phyloP scores from a whole-genome alignment of 2,888 invertebrate genomes.

The Trachelus iudaicus region DNA sequence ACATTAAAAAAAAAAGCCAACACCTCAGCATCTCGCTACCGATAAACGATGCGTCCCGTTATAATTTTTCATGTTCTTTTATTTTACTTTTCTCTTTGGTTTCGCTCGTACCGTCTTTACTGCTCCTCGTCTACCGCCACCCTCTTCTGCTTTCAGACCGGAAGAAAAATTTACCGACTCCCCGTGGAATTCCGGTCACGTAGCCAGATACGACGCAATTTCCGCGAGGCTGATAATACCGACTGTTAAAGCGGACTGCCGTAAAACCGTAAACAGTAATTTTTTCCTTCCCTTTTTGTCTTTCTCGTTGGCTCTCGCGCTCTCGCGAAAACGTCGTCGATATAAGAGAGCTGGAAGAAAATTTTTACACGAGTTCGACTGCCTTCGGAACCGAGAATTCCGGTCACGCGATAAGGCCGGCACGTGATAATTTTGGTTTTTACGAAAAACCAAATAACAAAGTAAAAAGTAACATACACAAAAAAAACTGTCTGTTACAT shows the following conservation, averaged over 20 bases:
- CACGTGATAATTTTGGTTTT: neutral
- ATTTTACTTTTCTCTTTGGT: neutral
- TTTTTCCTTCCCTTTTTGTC: neutral
- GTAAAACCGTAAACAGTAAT: neutral
- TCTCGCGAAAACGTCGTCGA: neutral
- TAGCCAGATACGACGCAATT: neutral
- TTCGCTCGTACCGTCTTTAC: neutral
- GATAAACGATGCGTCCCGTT: neutral
- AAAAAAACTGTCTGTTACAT: neutral
- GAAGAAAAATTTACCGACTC: neutral
- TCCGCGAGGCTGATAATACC: neutral
- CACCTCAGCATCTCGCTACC: neutral
- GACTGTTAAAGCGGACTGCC: neutral
- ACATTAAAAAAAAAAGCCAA: neutral
- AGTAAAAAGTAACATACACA: neutral
- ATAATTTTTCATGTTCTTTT: neutral
- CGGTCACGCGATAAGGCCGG: neutral
- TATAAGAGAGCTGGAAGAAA: neutral
- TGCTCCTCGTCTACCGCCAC: neutral
- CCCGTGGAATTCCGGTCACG: neutral
- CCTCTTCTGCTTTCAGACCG: neutral
- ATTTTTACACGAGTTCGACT: neutral
- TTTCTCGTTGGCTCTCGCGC: neutral
- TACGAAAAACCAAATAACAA: neutral
- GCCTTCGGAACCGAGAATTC: neutral